Percentiles rank a stretch among this genome's conserved stretches.
phyloP scores from a whole-genome alignment of 64 coral and sea anemone species.

The Pocillopora verrucosa region DNA sequence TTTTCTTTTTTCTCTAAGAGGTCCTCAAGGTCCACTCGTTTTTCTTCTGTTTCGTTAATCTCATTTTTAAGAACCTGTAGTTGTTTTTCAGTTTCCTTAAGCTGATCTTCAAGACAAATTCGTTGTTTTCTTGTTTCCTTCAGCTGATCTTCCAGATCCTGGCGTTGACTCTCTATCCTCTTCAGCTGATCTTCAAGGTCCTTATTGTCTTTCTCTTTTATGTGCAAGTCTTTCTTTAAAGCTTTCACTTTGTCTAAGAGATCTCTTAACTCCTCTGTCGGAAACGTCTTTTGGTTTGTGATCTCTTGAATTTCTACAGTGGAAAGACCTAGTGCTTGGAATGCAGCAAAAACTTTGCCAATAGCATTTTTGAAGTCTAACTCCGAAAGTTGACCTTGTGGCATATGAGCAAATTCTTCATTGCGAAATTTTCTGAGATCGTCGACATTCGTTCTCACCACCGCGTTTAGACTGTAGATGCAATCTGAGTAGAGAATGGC shows the following conservation, averaged over 20 bases:
- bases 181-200: too few relatives aligned
- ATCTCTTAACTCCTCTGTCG: constrained; percentile 39
- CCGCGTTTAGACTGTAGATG: not conserved
- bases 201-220: not conserved
- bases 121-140: not conserved
- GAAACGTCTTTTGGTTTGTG: constrained; percentile 51
- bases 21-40: too few relatives aligned
- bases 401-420: constrained; percentile 29
- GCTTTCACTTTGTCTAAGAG: constrained; percentile 26
- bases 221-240: constrained; percentile 7
- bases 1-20: not conserved
- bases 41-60: not conserved
- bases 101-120: not conserved
- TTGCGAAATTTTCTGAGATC: constrained; percentile 36
- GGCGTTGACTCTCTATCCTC: not conserved
- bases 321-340: constrained; percentile 14
- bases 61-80: not conserved
- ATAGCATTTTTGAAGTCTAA: constrained; percentile 30
- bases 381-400: constrained; percentile 10
- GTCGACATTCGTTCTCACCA: constrained; percentile 6
- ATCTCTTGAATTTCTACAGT: constrained; percentile 40
- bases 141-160: not conserved
- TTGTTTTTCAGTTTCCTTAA: not conserved
- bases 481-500: constrained; percentile 31
- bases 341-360: constrained; percentile 21